Percentiles rank a stretch among this genome's conserved stretches.
These are phyloP conservation scores for Coracopsis vasa DNA, from an alignment of 2,113 vertebrate genomes.

Conservation along the genomic window DNA sequence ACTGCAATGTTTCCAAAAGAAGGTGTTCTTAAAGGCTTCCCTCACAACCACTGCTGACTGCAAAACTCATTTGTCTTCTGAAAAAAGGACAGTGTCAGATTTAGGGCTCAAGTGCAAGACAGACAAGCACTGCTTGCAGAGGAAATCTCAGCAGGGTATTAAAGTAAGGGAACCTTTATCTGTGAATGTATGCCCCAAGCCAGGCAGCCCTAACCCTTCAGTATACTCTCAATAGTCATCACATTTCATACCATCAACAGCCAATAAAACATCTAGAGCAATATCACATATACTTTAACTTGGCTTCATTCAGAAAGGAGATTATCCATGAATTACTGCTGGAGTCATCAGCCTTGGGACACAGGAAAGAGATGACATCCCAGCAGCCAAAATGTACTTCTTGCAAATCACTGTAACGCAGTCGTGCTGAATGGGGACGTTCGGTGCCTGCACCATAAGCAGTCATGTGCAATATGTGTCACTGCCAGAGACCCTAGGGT, in stretches of 20 bases:
- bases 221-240: background rate
- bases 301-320: conserved; percentile 36
- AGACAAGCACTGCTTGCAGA: background rate
- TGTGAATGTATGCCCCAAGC: background rate
- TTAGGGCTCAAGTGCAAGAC: background rate
- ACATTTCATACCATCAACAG: background rate
- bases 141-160: background rate
- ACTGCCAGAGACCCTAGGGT: background rate
- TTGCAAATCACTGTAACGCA: background rate
- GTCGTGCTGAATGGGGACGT: background rate
- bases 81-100: background rate
- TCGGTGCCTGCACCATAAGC: background rate
- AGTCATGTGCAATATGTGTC: background rate
- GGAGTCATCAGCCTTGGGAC: background rate
- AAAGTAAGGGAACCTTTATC: background rate
- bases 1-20: background rate
- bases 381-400: background rate
- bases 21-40: background rate
- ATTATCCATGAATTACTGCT: background rate
- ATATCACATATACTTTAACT: background rate
- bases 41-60: background rate
- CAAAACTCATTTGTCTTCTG: background rate
- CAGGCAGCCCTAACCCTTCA: background rate
- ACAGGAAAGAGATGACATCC: background rate
- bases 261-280: background rate